Evolutionary conservation across 1,140 invertebrate genomes (phyloP).

Genomic region (Bathynomus jamesi): DNA sequence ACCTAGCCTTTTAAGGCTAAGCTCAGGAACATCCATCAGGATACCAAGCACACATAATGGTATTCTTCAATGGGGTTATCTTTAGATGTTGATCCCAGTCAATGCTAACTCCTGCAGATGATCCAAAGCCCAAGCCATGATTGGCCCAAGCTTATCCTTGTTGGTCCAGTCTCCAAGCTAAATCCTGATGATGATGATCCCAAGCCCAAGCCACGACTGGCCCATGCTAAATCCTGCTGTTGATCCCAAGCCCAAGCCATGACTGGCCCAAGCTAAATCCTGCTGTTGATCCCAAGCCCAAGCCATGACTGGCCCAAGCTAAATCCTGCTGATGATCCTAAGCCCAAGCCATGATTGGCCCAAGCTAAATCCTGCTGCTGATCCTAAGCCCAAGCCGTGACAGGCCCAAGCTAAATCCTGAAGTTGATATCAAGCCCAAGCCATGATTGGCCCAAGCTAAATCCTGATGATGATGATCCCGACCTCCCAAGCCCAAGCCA

Average conservation of each 20-base stretch:
- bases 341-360: background rate
- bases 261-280: no score
- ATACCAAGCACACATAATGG: background rate
- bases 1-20: background rate
- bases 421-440: no score
- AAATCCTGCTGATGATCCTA: background rate
- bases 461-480: no score
- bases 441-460: no score
- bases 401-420: no score
- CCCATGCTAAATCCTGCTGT: no score
- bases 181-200: no score
- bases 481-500: no score
- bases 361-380: background rate
- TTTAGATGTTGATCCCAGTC: background rate
- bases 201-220: background rate
- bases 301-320: background rate
- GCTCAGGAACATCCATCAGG: background rate
- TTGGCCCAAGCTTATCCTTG: background rate
- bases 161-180: background rate
- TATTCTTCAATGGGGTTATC: no score
- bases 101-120: background rate
- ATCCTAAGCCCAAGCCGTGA: background rate
- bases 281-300: no score
- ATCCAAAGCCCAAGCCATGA: background rate
- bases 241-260: no score